A percentile compares a stretch with the other conserved stretches of the same genome.
Evolutionary conservation across 2,888 invertebrate genomes (phyloP).

Genomic region (Ectemnius cavifrons): DNA sequence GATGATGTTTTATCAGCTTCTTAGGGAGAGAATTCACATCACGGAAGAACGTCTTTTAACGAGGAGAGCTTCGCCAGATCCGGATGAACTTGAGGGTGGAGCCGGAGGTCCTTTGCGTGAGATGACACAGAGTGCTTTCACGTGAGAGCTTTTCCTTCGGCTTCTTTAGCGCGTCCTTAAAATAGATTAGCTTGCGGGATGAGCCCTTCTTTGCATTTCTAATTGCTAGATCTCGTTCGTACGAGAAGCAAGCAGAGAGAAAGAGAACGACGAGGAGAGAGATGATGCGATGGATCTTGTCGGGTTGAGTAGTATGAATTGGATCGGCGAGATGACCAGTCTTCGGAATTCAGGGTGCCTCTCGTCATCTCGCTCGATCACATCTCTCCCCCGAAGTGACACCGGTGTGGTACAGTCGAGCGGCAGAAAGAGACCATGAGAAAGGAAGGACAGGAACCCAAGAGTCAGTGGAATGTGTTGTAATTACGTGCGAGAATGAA

Average conservation of each 20-base stretch:
- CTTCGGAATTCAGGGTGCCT: no score
- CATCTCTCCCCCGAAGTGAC: background rate
- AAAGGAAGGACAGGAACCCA: slow-evolving; percentile 14
- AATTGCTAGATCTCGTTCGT: background rate
- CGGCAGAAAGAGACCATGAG: slow-evolving; percentile 1
- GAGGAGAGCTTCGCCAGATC: slow-evolving; percentile 2
- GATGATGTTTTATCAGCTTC: no score
- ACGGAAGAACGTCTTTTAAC: background rate
- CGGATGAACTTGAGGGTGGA: background rate
- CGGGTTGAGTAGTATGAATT: no score
- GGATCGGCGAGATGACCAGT: no score
- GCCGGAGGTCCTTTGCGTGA: background rate
- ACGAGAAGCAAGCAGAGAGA: background rate
- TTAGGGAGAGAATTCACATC: background rate
- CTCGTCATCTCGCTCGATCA: background rate
- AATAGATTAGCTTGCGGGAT: background rate
- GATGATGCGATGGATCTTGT: no score
- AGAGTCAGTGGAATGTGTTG: slow-evolving; percentile 40
- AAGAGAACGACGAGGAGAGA: background rate
- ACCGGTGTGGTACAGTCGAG: background rate
- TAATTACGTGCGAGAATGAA: slow-evolving; percentile 33
- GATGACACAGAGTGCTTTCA: background rate
- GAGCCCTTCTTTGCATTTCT: background rate
- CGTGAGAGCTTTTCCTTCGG: background rate
- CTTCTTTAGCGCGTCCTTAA: background rate